A percentile compares a stretch with the other conserved stretches of the same genome.
phyloP scores from a whole-genome alignment of 2,797 vertebrate species.

The Sciurus carolinensis region DNA sequence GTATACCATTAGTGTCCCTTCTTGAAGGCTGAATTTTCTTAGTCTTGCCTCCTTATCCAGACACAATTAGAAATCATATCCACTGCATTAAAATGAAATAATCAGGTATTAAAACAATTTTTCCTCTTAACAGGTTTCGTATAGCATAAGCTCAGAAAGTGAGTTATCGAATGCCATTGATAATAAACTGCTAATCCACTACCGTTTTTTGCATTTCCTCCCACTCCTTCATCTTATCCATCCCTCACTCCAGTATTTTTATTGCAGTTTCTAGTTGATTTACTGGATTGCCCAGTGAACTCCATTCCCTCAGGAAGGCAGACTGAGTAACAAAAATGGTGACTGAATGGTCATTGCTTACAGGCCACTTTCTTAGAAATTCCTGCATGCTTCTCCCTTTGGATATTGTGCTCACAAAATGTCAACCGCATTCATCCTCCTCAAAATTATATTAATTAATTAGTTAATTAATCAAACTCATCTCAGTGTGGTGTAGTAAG shows the following conservation, averaged over 20 bases:
- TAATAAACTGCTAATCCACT: background rate
- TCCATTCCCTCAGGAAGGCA: background rate
- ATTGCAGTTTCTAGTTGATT: background rate
- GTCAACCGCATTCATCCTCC: background rate
- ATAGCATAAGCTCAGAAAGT: background rate
- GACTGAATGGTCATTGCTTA: background rate
- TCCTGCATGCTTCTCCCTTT: too few species aligned
- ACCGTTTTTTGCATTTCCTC: background rate
- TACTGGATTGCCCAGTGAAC: background rate
- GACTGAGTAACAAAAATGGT: background rate
- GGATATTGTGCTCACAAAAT: background rate
- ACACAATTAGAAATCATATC: background rate
- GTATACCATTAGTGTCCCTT: background rate
- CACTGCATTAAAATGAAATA: background rate
- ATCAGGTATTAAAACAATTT: background rate
- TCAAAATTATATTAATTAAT: background rate
- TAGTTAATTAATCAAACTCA: slow-evolving; percentile 6
- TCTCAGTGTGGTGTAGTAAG: background rate
- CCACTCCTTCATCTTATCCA: background rate
- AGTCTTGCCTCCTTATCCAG: background rate
- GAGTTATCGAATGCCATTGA: background rate
- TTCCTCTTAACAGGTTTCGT: too few species aligned
- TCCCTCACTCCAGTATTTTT: background rate
- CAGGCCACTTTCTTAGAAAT: background rate
- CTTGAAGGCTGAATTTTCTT: background rate